Evolutionary conservation across 2,797 vertebrate genomes (phyloP), one percentile per base, ranked within the genome.

Genomic region (Coendou prehensilis): DNA sequence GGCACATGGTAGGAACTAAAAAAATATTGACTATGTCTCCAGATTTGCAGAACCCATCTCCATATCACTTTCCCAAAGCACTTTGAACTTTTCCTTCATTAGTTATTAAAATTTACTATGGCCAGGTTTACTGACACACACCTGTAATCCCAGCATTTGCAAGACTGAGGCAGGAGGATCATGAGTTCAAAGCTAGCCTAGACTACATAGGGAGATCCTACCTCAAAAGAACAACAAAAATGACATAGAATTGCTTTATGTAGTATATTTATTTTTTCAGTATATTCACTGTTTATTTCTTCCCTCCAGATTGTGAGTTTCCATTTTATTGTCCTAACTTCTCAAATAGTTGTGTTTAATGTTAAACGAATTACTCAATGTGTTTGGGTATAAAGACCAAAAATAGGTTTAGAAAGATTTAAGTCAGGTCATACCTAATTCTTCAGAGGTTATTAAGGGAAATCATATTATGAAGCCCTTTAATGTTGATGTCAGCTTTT

Each of bases 1-100:
- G 23, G 30, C 20, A 71, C 33, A 59, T 56, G 79, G 63, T 41
- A 75, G 22, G 30, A 94, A 78, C 45, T 83, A 18, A 86, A 61
- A 88, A 22, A 47, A 14, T 89, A 76, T n/a, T 79, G 11, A 17
- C 67, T 28, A 26, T 63, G 22, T 75, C 14, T 47, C 57, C 69
- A 85, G 22, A 80, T 89, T 83, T 76, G 26, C 2, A 89, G 81
- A 94, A 47, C 45, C 26, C 33, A 41, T 94, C 64, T 64, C 54
- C 71, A 17, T 83, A 37, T 89, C 8, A 56, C 59, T 84, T 95
- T 52, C 71, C 33, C 5, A 50, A 57, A 85, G 50, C 30, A 71
- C 64, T 18, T 67, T 84, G 47, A 57, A n/a, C 26, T 90, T 92
- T 87, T 93, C 54, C 56, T 88, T 94, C 50, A 52, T 86, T 56